Percentiles rank a stretch among this genome's conserved stretches.
These are phyloP conservation scores for Drosophila planitibia DNA, from an alignment of 2,888 invertebrate species.

Conservation along the genomic window DNA sequence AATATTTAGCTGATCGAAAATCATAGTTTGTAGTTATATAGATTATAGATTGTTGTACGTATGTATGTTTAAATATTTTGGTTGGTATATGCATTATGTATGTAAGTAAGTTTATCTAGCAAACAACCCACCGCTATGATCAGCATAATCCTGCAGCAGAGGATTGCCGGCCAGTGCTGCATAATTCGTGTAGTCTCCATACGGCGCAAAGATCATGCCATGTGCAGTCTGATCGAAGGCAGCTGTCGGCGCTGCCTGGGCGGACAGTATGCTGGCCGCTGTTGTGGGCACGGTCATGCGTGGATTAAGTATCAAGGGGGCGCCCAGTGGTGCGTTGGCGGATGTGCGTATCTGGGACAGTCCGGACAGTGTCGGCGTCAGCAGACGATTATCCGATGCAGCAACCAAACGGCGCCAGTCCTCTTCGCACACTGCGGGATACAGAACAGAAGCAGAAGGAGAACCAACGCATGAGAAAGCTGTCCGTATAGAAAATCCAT, in stretches of 20 bases:
- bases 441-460: constrained; percentile 77
- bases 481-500: constrained; percentile 71
- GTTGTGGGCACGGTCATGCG: constrained; percentile 94
- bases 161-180: constrained; percentile 93
- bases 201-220: constrained; percentile 93
- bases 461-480: constrained; percentile 78
- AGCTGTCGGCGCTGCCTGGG: constrained; percentile 88
- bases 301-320: constrained; percentile 96
- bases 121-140: constrained; percentile 98
- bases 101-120: constrained; percentile 88
- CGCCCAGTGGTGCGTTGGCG: constrained; percentile 92
- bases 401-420: constrained; percentile 94
- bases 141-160: constrained; percentile 94
- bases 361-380: constrained; percentile 87
- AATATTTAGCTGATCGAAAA: constrained; percentile 37
- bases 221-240: constrained; percentile 88
- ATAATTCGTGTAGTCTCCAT: constrained; percentile 96
- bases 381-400: constrained; percentile 92
- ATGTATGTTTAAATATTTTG: constrained; percentile 29
- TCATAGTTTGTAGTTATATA: constrained; percentile 42
- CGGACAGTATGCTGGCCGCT: constrained; percentile 87
- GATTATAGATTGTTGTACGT: constrained; percentile 40
- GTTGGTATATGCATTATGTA: constrained; percentile 24
- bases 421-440: constrained; percentile 91
- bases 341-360: constrained; percentile 89